Percentiles rank a stretch among this genome's conserved stretches.
Evolutionary conservation across 2,113 vertebrate genomes (phyloP).

Genomic region (Irena cyanogastra): DNA sequence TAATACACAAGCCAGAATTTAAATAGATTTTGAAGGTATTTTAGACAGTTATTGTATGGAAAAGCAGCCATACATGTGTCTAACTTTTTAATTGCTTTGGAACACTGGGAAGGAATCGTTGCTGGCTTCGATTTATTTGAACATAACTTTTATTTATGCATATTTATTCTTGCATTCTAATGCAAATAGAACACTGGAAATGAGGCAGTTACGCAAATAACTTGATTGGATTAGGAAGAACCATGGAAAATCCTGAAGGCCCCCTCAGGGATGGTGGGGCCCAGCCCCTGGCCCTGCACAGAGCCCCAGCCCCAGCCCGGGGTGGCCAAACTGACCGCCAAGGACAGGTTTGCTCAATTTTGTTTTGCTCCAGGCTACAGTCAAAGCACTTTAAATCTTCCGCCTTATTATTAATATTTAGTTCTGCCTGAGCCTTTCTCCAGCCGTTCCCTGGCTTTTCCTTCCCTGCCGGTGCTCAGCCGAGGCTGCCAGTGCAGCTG

Average conservation of each 20-base stretch:
- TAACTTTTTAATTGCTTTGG: slow-evolving; percentile 30
- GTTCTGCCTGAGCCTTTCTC: background rate
- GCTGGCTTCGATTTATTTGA: background rate
- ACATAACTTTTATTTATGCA: background rate
- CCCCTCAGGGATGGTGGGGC: background rate
- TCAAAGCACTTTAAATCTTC: background rate
- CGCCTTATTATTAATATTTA: background rate
- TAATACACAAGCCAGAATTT: background rate
- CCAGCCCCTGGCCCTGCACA: background rate
- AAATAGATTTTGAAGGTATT: slow-evolving; percentile 31
- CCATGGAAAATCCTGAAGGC: background rate
- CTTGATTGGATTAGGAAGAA: background rate
- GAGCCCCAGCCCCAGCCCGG: background rate
- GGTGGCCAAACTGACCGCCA: background rate
- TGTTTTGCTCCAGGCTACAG: background rate
- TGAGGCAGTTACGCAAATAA: background rate
- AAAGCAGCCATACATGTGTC: background rate
- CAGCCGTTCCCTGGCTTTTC: background rate
- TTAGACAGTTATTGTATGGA: background rate
- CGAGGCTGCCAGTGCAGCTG: no score
- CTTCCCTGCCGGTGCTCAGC: background rate
- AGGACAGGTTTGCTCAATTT: background rate
- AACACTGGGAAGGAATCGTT: background rate
- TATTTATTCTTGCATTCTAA: background rate
- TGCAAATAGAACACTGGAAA: background rate